Evolutionary conservation across 1,140 invertebrate genomes (phyloP).

Genomic region (Lasioglossum albipes): DNA sequence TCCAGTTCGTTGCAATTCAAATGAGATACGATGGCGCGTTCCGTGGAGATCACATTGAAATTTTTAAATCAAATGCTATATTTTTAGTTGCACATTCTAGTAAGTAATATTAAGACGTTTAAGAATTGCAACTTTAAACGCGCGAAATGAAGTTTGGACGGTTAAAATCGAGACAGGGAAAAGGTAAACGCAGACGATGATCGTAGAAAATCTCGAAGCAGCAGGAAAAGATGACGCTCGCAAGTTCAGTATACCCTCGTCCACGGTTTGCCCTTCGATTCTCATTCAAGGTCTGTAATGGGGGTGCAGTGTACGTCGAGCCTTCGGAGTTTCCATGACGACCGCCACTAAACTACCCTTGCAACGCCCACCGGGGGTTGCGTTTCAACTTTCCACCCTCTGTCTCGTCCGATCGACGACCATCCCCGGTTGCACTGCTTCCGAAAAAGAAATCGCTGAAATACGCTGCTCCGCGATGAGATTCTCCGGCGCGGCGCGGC

Average conservation of each 20-base stretch:
- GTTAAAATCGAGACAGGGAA: too few species aligned
- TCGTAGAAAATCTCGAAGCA: constrained; percentile 1
- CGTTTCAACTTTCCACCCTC: constrained; percentile 69
- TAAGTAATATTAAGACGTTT: too few species aligned
- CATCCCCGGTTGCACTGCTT: constrained; percentile 42
- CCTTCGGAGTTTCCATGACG: constrained; percentile 78
- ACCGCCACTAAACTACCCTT: constrained; percentile 80
- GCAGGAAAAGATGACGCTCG: constrained; percentile 37
- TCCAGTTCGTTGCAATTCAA: too few species aligned
- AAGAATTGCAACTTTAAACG: too few species aligned
- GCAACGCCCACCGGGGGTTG: constrained; percentile 74
- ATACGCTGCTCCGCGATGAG: neutral
- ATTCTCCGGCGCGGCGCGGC: too few species aligned
- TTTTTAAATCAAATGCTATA: too few species aligned
- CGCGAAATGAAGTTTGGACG: neutral
- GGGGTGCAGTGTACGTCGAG: constrained; percentile 76
- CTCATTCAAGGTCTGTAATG: constrained; percentile 78
- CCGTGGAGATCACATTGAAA: too few species aligned
- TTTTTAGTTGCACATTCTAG: too few species aligned
- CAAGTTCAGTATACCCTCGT: constrained; percentile 63
- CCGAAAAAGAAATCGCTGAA: constrained; percentile 44
- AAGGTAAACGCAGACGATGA: neutral
- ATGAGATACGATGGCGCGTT: too few species aligned
- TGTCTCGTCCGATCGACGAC: constrained; percentile 60
- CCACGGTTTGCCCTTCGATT: constrained; percentile 74